Conservation (phyloP, 2,113 vertebrate genomes). For the Cephalopterus ornatus region DNA sequence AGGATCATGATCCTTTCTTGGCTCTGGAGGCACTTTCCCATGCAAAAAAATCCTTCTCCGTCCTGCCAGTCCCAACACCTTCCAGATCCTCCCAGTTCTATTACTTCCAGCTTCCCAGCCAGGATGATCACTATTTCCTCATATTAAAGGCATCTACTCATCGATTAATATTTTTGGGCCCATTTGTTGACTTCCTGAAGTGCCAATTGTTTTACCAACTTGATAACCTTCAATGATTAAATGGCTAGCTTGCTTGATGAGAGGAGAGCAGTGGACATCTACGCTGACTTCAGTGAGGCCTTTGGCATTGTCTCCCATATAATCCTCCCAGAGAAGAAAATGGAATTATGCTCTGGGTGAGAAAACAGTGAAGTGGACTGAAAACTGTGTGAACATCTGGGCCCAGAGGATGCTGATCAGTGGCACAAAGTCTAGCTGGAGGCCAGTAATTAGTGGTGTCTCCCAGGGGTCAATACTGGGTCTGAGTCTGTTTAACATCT, state of each 20-base stretch:
- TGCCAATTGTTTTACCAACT: background rate
- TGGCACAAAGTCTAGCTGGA: background rate
- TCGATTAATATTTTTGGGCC: background rate
- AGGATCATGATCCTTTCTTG: constrained; percentile 33
- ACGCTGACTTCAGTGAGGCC: background rate
- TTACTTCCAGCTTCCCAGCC: background rate
- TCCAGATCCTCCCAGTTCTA: background rate
- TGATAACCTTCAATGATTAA: background rate
- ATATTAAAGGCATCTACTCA: background rate
- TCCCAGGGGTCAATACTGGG: background rate
- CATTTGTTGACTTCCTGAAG: constrained; percentile 2
- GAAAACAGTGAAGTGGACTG: background rate
- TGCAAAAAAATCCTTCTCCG: background rate
- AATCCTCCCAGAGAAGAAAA: background rate
- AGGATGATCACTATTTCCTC: background rate
- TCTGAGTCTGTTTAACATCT: background rate
- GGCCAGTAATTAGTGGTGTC: background rate
- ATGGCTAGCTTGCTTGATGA: background rate
- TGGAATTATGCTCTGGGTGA: background rate
- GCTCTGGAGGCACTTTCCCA: constrained; percentile 52
- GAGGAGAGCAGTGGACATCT: background rate
- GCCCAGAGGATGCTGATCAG: background rate
- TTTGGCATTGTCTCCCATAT: background rate
- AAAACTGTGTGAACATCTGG: background rate
- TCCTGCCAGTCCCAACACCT: constrained; percentile 1